These are phyloP conservation scores for Butastur rufipennis DNA, from an alignment of 2,113 vertebrate genomes.

Conservation along the genomic window DNA sequence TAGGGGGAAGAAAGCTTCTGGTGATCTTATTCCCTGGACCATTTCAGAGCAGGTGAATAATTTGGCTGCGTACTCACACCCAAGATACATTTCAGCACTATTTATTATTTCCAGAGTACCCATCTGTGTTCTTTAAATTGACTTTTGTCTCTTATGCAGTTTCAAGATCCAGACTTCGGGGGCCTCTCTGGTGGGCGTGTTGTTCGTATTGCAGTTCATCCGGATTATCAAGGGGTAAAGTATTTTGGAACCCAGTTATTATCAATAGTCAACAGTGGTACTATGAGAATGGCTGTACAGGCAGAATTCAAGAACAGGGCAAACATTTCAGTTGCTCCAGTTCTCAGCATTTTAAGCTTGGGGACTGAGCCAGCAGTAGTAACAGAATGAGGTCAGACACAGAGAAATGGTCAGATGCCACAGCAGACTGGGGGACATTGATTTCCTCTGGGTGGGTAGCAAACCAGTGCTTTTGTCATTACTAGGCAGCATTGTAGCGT, in stretches of 20 bases:
- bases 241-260: background rate
- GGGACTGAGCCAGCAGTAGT: background rate
- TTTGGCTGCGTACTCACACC: background rate
- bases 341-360: background rate
- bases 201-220: constrained; percentile 94
- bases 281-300: background rate
- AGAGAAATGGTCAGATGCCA: background rate
- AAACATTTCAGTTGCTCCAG: background rate
- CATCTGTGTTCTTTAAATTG: background rate
- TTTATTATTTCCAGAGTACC: background rate
- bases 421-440: background rate
- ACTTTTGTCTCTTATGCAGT: constrained; percentile 70
- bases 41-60: constrained; percentile 90
- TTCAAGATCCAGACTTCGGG: constrained; percentile 94
- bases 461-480: accelerated
- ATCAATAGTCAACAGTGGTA: no score
- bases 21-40: constrained; percentile 97
- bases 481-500: background rate
- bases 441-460: background rate
- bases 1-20: constrained; percentile 93
- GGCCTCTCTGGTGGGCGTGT: constrained; percentile 90
- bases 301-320: background rate
- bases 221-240: constrained; percentile 96
- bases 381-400: background rate
- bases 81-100: accelerated